phyloP scores from a whole-genome alignment of 2,888 invertebrate genomes.

The Chironomus tentans region DNA sequence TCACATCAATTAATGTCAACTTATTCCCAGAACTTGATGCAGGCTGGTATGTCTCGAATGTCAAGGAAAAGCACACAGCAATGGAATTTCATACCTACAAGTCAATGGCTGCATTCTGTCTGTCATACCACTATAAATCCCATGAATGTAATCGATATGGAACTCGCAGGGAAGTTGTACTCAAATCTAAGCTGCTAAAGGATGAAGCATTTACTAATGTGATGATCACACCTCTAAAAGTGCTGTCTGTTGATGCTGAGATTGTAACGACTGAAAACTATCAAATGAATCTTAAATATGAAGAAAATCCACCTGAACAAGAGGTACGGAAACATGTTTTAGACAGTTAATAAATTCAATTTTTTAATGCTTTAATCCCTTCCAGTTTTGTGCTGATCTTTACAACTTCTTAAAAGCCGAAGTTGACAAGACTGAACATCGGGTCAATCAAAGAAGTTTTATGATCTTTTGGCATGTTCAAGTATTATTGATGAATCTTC shows the following conservation, averaged over 20 bases:
- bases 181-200: too few species aligned
- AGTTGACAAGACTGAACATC: slow-evolving; percentile 5
- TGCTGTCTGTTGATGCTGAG: background rate
- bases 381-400: slow-evolving; percentile 22
- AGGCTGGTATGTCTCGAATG: slow-evolving; percentile 4
- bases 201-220: background rate
- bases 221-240: slow-evolving; percentile 2
- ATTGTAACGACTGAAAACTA: too few species aligned
- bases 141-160: background rate
- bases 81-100: slow-evolving; percentile 25
- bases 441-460: background rate
- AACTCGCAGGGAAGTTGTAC: too few species aligned
- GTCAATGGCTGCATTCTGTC: slow-evolving; percentile 14
- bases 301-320: slow-evolving; percentile 1
- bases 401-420: slow-evolving; percentile 5
- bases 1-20: background rate
- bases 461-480: slow-evolving; percentile 15
- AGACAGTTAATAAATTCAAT: background rate
- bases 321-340: background rate
- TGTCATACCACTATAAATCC: slow-evolving; percentile 7
- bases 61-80: slow-evolving; percentile 12
- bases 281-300: background rate
- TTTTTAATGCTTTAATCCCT: background rate
- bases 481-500: slow-evolving; percentile 2
- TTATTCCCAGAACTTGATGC: slow-evolving; percentile 24